A percentile compares a stretch with the other conserved stretches of the same genome.
These are phyloP conservation scores for Craterocephalus amniculus DNA, from an alignment of 2,797 vertebrate species.

Conservation along the genomic window DNA sequence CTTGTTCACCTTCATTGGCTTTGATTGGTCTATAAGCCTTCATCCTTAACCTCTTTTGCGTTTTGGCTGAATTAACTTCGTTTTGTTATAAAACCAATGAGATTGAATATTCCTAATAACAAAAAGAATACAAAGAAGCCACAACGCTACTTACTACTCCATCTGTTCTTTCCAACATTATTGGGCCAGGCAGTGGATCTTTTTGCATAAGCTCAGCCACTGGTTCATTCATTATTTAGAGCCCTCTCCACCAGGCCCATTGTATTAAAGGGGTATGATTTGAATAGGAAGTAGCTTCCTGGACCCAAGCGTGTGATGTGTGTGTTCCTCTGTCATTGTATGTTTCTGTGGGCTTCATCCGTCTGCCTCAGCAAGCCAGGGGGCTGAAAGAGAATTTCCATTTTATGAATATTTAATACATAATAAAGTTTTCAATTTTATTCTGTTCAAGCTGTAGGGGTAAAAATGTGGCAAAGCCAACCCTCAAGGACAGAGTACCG, in stretches of 20 bases:
- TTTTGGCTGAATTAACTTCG: slow-evolving; percentile 57
- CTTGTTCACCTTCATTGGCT: slow-evolving; percentile 64
- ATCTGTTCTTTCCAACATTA: slow-evolving; percentile 67
- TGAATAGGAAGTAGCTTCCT: slow-evolving; percentile 79
- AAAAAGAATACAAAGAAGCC: slow-evolving; percentile 58
- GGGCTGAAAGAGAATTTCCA: slow-evolving; percentile 82
- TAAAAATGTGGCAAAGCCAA: slow-evolving; percentile 68
- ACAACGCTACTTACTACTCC: slow-evolving; percentile 64
- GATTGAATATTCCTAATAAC: slow-evolving; percentile 34
- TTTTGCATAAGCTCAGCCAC: slow-evolving; percentile 77
- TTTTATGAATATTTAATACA: slow-evolving; percentile 84
- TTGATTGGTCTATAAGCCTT: slow-evolving; percentile 56
- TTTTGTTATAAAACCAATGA: slow-evolving; percentile 54
- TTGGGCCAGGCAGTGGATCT: slow-evolving; percentile 71
- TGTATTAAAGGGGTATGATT: slow-evolving; percentile 80
- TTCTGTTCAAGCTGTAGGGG: slow-evolving; percentile 73
- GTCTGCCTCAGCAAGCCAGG: slow-evolving; percentile 75
- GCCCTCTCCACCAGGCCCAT: slow-evolving; percentile 68
- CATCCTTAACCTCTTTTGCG: slow-evolving; percentile 55
- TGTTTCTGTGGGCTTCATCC: slow-evolving; percentile 79
- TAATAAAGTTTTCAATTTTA: slow-evolving; percentile 84
- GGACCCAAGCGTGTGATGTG: slow-evolving; percentile 75
- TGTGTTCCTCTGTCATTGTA: slow-evolving; percentile 79
- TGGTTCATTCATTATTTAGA: slow-evolving; percentile 82
- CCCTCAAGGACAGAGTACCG: slow-evolving; percentile 71